A percentile compares a stretch with the other conserved stretches of the same genome.
These are phyloP conservation scores for Cerastoderma edule DNA, from an alignment of 2,888 invertebrate genomes.

Conservation along the genomic window DNA sequence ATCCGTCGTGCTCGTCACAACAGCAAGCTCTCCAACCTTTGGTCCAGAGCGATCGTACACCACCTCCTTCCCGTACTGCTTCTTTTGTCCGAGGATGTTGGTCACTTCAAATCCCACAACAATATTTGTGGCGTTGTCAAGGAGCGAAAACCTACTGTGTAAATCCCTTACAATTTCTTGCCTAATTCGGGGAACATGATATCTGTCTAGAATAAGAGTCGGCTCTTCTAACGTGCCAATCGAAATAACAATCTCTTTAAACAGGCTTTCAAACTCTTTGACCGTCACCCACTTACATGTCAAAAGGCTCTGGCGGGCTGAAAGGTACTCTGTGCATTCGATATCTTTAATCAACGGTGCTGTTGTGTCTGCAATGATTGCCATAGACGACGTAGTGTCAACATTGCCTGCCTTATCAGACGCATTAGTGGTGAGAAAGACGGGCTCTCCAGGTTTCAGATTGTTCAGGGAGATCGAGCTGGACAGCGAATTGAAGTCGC, in stretches of 20 bases:
- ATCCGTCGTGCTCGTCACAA: constrained; percentile 51
- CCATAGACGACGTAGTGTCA: constrained; percentile 41
- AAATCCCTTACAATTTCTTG: constrained; percentile 39
- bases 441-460: constrained; percentile 50
- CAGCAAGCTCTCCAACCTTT: constrained; percentile 37
- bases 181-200: constrained; percentile 28
- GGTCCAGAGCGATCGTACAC: constrained; percentile 60
- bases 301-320: constrained; percentile 45
- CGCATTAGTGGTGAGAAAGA: constrained; percentile 53
- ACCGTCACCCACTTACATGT: constrained; percentile 58
- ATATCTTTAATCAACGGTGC: constrained; percentile 54
- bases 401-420: constrained; percentile 62
- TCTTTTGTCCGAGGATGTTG: constrained; percentile 52
- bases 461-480: constrained; percentile 33
- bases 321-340: constrained; percentile 58
- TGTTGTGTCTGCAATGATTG: constrained; percentile 61
- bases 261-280: constrained; percentile 62
- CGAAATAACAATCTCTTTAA: constrained; percentile 51
- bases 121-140: constrained; percentile 28
- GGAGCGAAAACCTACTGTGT: constrained; percentile 9
- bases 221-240: constrained; percentile 41
- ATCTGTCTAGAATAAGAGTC: constrained; percentile 39
- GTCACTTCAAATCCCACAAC: constrained; percentile 42
- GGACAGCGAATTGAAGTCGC: constrained; percentile 33
- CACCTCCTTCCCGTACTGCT: constrained; percentile 41